phyloP scores from a whole-genome alignment of 2,797 vertebrate genomes.

The Emys orbicularis region DNA sequence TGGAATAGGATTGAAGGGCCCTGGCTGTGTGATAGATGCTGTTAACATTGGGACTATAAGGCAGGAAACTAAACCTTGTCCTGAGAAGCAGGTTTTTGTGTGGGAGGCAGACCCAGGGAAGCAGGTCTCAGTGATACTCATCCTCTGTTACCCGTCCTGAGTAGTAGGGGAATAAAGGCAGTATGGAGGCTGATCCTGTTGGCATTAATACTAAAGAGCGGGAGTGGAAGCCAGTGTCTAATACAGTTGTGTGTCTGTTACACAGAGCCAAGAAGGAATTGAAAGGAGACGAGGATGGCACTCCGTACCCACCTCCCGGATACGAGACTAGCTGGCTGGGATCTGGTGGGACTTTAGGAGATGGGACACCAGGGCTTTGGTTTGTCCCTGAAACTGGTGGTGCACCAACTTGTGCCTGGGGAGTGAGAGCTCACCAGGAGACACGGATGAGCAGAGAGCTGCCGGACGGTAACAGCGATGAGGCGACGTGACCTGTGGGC shows the following conservation, averaged over 20 bases:
- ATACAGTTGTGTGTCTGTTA: not conserved
- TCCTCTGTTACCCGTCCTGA: not conserved
- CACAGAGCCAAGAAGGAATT: not conserved
- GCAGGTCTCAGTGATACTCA: not conserved
- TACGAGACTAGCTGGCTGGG: not conserved
- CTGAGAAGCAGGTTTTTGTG: not conserved
- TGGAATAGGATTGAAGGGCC: not conserved
- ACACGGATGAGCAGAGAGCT: not conserved
- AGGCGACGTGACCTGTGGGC: not conserved
- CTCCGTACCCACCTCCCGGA: not conserved
- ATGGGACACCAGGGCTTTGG: not conserved
- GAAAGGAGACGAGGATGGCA: not conserved
- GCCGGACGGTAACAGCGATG: not conserved
- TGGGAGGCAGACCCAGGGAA: not conserved
- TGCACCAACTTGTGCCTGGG: not conserved
- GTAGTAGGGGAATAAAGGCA: not conserved
- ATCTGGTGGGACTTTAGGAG: not conserved
- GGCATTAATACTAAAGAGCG: not conserved
- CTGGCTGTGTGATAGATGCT: not conserved
- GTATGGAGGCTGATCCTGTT: not conserved
- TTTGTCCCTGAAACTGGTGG: not conserved
- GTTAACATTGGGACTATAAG: not conserved
- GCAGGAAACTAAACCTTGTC: not conserved
- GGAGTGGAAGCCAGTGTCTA: not conserved
- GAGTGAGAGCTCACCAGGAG: not conserved